phyloP scores from a whole-genome alignment of 2,113 vertebrate species.

The Cygnus atratus region DNA sequence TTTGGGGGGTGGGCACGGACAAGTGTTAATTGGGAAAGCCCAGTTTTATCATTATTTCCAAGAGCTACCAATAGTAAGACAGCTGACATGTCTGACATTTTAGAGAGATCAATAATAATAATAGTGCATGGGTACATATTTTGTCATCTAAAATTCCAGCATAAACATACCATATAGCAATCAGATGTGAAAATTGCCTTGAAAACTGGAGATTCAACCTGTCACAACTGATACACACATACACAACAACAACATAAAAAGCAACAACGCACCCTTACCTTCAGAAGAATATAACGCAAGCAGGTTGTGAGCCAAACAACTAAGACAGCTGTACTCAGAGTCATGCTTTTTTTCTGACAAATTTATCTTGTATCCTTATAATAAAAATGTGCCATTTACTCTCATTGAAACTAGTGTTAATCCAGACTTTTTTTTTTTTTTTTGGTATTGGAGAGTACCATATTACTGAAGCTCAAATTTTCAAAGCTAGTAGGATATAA shows the following conservation, averaged over 20 bases:
- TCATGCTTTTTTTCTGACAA: not conserved
- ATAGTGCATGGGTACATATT: not conserved
- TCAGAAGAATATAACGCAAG: not conserved
- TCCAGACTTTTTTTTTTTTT: not conserved
- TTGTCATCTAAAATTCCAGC: not conserved
- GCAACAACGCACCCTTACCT: not conserved
- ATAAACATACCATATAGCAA: not conserved
- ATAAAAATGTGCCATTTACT: not conserved
- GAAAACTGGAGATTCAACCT: not conserved
- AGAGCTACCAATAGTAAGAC: not conserved
- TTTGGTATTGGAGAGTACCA: not conserved
- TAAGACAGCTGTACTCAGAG: not conserved
- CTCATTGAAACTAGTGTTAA: not conserved
- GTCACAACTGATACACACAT: no score
- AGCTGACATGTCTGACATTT: not conserved
- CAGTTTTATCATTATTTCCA: not conserved
- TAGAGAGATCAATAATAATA: not conserved
- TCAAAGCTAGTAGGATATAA: constrained; percentile 54
- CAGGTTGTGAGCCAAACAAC: not conserved
- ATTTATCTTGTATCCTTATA: not conserved
- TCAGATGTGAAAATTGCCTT: not conserved
- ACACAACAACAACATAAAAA: not conserved
- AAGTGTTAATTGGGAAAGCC: not conserved
- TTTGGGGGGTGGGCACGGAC: accelerated
- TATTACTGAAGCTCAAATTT: not conserved